phyloP scores from a whole-genome alignment of 1,140 invertebrate species.

The Drosophila navojoa region DNA sequence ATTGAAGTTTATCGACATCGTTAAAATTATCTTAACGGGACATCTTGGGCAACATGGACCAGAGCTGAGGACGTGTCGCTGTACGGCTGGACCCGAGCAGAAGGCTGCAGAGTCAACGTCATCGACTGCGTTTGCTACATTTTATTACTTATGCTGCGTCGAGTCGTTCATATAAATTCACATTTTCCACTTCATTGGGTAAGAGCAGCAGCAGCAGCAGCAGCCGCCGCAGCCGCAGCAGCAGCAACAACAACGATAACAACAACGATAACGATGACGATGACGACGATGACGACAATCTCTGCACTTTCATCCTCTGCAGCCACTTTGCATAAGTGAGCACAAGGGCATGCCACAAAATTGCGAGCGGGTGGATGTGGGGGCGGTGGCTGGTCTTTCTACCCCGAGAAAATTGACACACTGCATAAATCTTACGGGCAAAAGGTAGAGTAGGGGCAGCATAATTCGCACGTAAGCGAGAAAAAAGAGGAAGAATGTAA shows the following conservation, averaged over 20 bases:
- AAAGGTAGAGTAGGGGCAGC: constrained; percentile 2
- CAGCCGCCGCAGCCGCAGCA: not conserved
- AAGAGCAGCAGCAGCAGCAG: constrained; percentile 16
- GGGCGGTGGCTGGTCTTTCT: constrained; percentile 9
- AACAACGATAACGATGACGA: constrained; percentile 36
- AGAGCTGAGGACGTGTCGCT: not conserved
- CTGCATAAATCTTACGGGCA: constrained; percentile 57
- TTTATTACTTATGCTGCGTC: constrained; percentile 72
- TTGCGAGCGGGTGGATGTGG: not conserved
- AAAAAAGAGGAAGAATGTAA: constrained; percentile 34
- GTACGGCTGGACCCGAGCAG: not conserved
- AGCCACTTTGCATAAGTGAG: constrained; percentile 67
- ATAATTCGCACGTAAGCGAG: constrained; percentile 68
- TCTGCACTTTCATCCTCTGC: constrained; percentile 41
- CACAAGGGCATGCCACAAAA: constrained; percentile 17
- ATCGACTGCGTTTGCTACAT: constrained; percentile 34
- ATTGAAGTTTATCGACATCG: constrained; percentile 82
- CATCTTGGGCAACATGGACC: constrained; percentile 32
- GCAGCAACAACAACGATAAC: constrained; percentile 10
- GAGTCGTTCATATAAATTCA: constrained; percentile 71
- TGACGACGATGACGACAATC: constrained; percentile 54
- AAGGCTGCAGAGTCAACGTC: constrained; percentile 10
- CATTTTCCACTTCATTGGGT: constrained; percentile 79
- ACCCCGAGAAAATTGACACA: constrained; percentile 67
- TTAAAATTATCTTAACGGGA: constrained; percentile 80